Evolutionary conservation across 2,113 vertebrate species (phyloP).

Genomic region (Nothobranchius kuhntae): DNA sequence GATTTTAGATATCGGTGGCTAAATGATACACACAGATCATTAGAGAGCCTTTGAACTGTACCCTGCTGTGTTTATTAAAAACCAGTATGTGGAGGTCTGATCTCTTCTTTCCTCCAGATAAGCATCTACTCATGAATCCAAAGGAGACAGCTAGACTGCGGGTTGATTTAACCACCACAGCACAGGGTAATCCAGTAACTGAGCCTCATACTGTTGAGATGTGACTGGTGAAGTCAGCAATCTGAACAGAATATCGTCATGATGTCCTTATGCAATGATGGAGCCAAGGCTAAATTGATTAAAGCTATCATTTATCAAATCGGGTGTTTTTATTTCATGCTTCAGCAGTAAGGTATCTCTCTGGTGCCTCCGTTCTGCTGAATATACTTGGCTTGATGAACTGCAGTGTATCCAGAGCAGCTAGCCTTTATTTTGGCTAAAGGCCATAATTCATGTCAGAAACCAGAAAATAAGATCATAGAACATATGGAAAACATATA

Average conservation of each 20-base stretch:
- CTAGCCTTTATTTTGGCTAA: constrained; percentile 50
- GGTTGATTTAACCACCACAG: constrained; percentile 37
- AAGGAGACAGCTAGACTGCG: constrained; percentile 37
- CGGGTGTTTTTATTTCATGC: constrained; percentile 46
- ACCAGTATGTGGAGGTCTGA: constrained; percentile 66
- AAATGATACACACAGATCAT: constrained; percentile 51
- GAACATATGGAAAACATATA: constrained; percentile 49
- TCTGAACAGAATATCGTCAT: constrained; percentile 27
- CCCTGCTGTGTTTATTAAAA: constrained; percentile 69
- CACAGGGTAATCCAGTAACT: constrained; percentile 37
- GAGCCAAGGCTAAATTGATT: constrained; percentile 40
- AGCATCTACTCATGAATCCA: constrained; percentile 56
- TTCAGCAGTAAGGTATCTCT: constrained; percentile 19
- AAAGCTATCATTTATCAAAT: constrained; percentile 53
- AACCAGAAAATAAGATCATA: constrained; percentile 33
- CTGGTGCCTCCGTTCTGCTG: background rate
- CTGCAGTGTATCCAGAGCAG: constrained; percentile 3
- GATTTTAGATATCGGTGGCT: too few relatives aligned
- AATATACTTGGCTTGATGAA: constrained; percentile 11
- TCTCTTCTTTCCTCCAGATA: constrained; percentile 68
- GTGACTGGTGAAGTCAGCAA: constrained; percentile 31
- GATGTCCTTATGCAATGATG: constrained; percentile 29
- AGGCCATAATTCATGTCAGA: constrained; percentile 44
- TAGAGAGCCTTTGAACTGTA: constrained; percentile 28
- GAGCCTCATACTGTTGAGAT: too few relatives aligned